Evolutionary conservation across 2,797 vertebrate species (phyloP), one percentile per base, ranked within the genome.

Genomic region (Poeciliopsis paucimaculata): DNA sequence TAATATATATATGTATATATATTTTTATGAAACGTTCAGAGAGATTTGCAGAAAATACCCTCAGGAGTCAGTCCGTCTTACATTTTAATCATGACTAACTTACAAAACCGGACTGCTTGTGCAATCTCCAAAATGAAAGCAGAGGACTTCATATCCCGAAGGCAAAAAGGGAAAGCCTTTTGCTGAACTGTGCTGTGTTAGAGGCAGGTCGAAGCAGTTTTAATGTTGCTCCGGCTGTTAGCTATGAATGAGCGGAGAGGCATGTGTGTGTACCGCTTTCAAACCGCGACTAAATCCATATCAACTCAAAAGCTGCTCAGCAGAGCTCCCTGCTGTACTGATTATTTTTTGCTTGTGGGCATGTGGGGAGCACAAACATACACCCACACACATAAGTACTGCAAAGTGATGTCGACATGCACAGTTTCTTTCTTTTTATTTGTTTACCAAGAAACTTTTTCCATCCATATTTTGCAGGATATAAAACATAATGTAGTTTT

Each of bases 251-350:
- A 49, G 39, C 49, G 43, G 43, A 72, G 51, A 64, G 39, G 28
- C 46, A 3, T 2, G 31, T 81, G n/a, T 83, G 31, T 83, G 77
- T 28, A 74, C 49, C 20, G 76, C 80, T 34, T 71, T 60, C 60
- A 26, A 57, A 16, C 34, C 46, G 78, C 49, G 49, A 77, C 31
- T 72, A 51, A 84, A 89, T 87, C 85, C 46, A 57, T 43, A 72
- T 82, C 5, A 15, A 80, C 55, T 76, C 57, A 57, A n/a, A 83
- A 75, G 75, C 60, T 74, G 9, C 47, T 78, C 26, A 26, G 46
- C 73, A 72, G 57, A 84, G 57, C 74, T 75, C 46, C 66, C 45
- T 45, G 64, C 76, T 79, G 64, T 36, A 12, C 70, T 77, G 83
- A 86, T 84, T 75, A 62, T 34, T 47, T 34, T 62, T 45, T 77